Evolutionary conservation across 2,888 invertebrate species (phyloP), one percentile per base, ranked within the genome.

Genomic region (Platycheirus rosarum): DNA sequence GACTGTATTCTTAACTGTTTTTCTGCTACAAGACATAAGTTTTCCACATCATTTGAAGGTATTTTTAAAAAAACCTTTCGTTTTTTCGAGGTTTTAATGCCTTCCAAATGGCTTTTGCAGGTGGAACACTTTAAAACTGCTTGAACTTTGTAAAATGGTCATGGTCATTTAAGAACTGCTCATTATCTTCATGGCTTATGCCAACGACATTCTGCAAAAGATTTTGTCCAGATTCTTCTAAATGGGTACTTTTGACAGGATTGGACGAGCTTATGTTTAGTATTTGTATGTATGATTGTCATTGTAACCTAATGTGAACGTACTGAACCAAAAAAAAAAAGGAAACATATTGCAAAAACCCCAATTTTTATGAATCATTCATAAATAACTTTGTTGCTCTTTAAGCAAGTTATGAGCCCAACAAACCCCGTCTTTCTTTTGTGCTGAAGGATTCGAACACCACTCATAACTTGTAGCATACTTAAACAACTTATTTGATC

Each of bases 351-450:
- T 46, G 3, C 18, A 46, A 46, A n/a, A 11, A 46, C 11, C 9
- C 11, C 11, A 7, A 2, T 20, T 20, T 46, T n/a, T 11, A 46
- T 46, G n/a, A 42, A 42, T 16, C 16, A 16, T 16, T 42, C 9
- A 14, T 42, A 16, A 1, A 42, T 42, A 1, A 16, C 42, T 1
- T n/a, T 46, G 14, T 9, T 44, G n/a, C n/a, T n/a, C n/a, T n/a
- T n/a, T n/a, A n/a, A n/a, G n/a, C n/a, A n/a, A n/a, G n/a, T n/a
- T n/a, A n/a, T 9, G 16, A 18, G 20, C 20, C 29, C 3, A 32
- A 32, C 29, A 32, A 32, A 46, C 3, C 11, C 6, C n/a, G 26
- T 57, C 26, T 57, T 57, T 14, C 23, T 42, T 57, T 57, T 57
- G 9, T 42, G 57, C 7, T 26, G 3, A 2, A 57, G 14, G 1